Base-by-base conservation (phyloP, 2,797 vertebrate genomes). In the Pangasius macronema region DNA sequence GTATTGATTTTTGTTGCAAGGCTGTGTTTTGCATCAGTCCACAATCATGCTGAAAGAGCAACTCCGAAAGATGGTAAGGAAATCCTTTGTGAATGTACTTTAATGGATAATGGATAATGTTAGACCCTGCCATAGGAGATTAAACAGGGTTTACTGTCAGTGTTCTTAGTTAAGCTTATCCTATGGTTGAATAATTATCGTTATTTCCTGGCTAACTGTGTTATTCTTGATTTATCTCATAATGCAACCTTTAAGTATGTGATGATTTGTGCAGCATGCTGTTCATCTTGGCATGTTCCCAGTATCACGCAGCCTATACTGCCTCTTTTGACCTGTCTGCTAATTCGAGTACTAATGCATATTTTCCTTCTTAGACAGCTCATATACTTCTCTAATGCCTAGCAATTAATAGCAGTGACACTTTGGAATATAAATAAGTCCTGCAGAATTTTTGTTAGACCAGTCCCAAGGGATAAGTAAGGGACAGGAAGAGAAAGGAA, bases 1-100 rank as follows among this genome's bases (percentile, higher is more conserved):
- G 11, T 85, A 89, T 91, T 88, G 90, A 89, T 91, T 90, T 89
- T 88, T 76, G 73, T 63, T 63, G 79, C 68, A 67, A 63, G 49
- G 24, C 65, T 67, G 59, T 81, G 51, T n/a, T 85, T 86, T 86
- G 85, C 70, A 77, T 53, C 55, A 36, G 36, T 82, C 53, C 70
- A 33, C 80, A 55, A 63, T 16, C 72, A 42, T 73, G 72, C 87
- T 83, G 82, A 72, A 86, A 72, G 70, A 51, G 27, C 42, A 80
- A 53, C 36, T 80, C 49, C 16, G 27, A 85, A 30, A 22, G n/a
- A 59, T 22, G 63, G 63, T 85, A 83, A 87, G 55, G 36, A 75
- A 85, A 77, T 76, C 46, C 49, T 61, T 81, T 81, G 70, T 33
- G 51, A 87, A 59, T 42, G 75, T 77, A 67, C 20, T 83, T 72